Base-by-base conservation (phyloP, 2,888 invertebrate genomes). In the Ormyrus labotus region DNA sequence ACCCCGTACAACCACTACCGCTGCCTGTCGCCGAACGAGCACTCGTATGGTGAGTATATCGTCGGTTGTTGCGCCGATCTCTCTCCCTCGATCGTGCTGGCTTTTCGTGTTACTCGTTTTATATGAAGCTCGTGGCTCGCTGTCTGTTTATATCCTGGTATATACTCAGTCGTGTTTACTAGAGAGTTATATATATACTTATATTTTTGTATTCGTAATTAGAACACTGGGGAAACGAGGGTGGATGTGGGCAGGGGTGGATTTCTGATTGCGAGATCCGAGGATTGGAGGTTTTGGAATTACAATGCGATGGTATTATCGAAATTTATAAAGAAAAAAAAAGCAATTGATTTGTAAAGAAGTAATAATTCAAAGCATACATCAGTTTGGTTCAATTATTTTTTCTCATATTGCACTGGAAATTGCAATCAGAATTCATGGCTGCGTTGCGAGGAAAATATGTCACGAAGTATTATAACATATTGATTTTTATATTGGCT, bases 1-100 rank as follows among this genome's bases (percentile, higher is more conserved):
- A 94, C 94, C 0, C 95, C 95, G 3, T 96, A 95, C 89, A 94
- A 94, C 87, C 94, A 95, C 84, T 96, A 95, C 90, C 93, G 94
- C 89, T 95, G 94, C 87, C 91, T 94, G 45, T 94, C 94, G 86
- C 94, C 94, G 7, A 94, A 94, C 83, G 93, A 93, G 85, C 92
- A 92, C 83, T 34, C 34, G 34, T 83, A 87, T 58, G 88, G 89
- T 88, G 82, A 86, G 79, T 69, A 45, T 34, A 13, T 13, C 13
- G 13, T 13, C 13, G 19, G 19, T 11, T n/a, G 61, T 55, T 13
- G 61, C 50, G 57, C 45, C 13, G 11, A 51, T 19, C 50, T 34
- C 2, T 53, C 53, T 63, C 19, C 2, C 19, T 19, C 19, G 19
- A 2, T 19, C 50, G 63, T 48, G 65, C 51, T 61, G 57, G 63